phyloP scores from a whole-genome alignment of 1,140 invertebrate species.

The Drusus annulatus region DNA sequence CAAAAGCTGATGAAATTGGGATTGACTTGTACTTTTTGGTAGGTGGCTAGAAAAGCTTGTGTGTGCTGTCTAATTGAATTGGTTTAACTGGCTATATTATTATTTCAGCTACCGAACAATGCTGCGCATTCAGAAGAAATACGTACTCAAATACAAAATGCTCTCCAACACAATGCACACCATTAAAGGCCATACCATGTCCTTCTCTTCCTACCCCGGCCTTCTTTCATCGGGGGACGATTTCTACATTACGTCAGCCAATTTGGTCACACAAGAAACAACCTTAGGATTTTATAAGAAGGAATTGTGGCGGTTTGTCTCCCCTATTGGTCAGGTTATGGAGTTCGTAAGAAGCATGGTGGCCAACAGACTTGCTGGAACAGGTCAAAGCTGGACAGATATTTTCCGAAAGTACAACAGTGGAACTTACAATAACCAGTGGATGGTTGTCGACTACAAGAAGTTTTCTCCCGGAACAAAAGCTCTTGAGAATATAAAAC shows the following conservation, averaged over 20 bases:
- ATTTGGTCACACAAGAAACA: constrained; percentile 80
- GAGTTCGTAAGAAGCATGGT: constrained; percentile 80
- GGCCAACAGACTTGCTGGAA: constrained; percentile 77
- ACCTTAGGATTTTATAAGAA: constrained; percentile 82
- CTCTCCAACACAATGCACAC: constrained; percentile 10
- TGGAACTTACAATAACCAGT: constrained; percentile 89
- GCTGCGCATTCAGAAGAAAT: constrained; percentile 78
- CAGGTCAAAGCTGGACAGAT: constrained; percentile 75
- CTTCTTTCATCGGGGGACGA: constrained; percentile 78
- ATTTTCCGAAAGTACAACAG: constrained; percentile 76
- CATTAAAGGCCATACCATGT: constrained; percentile 71
- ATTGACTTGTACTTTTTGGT: too few relatives aligned
- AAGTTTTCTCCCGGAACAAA: constrained; percentile 70
- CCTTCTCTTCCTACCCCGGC: constrained; percentile 80
- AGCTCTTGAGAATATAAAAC: constrained; percentile 44
- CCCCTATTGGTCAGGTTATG: constrained; percentile 70
- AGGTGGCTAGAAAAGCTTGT: too few relatives aligned
- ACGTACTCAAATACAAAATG: constrained; percentile 72
- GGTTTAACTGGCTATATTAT: background rate
- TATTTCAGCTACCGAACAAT: constrained; percentile 72
- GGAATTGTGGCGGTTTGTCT: constrained; percentile 74
- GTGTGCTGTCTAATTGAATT: too few relatives aligned
- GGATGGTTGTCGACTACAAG: constrained; percentile 82
- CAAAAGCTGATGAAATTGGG: too few relatives aligned
- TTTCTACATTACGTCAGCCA: constrained; percentile 78